Base-by-base conservation (phyloP, 2,797 vertebrate species). In the Leptoclinus maculatus region DNA sequence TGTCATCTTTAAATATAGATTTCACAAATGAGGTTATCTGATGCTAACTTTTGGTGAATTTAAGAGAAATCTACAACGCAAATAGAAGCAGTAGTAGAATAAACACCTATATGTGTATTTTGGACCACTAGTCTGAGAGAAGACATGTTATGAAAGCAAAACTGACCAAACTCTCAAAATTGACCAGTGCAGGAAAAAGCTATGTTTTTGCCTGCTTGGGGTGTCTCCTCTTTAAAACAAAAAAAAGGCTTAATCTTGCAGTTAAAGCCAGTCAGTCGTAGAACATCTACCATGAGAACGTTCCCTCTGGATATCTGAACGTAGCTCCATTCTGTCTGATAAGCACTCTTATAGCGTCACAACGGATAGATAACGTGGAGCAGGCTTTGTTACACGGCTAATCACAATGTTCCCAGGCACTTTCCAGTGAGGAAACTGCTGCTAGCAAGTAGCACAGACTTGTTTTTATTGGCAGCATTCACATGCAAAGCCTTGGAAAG, bases 351-450 rank as follows among this genome's bases (percentile, higher is more conserved):
- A 8, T 45, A 27, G 36, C 17, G 6, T 36, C 66, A 54, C 53
- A 23, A 5, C 4, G 0, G 38, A 53, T 3, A 51, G 67, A 76
- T 57, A 66, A 27, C 38, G 1, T 5, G 25, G 12, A 57, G 34
- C 49, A 68, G 19, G n/a, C 10, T 68, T 85, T 45, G 34, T 3
- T 21, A 19, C 53, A 41, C 5, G 27, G 69, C 34, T 47, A 51
- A 21, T 62, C 43, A 29, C 19, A 16, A 32, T 34, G 64, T 78
- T 74, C 56, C 41, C 51, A 72, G 64, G 21, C 9, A 39, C 4
- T 47, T 32, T 75, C 0, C 21, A 27, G 4, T 38, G 2, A 29
- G 21, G 32, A 34, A 34, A 34, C 32, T 34, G 32, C 32, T 34
- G 7, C 21, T 32, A 19, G 2, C 47, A 13, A 36, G 5, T 1